These are phyloP conservation scores for Rosalia funebris DNA, from an alignment of 2,888 invertebrate genomes.

Conservation along the genomic window DNA sequence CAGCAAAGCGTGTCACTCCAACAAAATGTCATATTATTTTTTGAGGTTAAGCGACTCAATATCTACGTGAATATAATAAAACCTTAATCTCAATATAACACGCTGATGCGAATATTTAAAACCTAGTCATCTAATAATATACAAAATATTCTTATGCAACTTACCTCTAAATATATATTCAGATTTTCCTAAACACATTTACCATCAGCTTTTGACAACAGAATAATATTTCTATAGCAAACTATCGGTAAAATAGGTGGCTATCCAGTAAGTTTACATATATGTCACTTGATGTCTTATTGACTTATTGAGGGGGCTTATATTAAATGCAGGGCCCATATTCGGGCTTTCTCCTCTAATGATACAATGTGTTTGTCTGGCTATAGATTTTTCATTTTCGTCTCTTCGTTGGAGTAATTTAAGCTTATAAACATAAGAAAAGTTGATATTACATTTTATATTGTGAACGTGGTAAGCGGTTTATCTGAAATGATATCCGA, in stretches of 20 bases:
- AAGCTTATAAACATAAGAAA: too few relatives aligned
- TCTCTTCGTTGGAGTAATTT: too few relatives aligned
- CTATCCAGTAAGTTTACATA: neutral
- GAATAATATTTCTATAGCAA: neutral
- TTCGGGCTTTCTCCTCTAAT: slow-evolving; percentile 3
- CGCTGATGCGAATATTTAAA: neutral
- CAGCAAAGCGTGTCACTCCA: neutral
- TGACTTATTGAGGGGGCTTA: neutral
- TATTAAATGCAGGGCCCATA: slow-evolving; percentile 4
- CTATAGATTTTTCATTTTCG: too few relatives aligned
- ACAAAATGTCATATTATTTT: neutral
- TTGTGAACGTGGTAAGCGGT: too few relatives aligned
- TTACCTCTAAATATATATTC: neutral
- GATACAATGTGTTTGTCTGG: too few relatives aligned
- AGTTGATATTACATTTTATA: too few relatives aligned
- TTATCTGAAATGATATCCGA: too few relatives aligned
- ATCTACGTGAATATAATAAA: slow-evolving; percentile 4
- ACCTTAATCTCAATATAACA: neutral
- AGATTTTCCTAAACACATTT: slow-evolving; percentile 1
- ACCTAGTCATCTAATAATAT: neutral
- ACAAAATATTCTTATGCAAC: slow-evolving; percentile 4
- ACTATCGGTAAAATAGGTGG: neutral
- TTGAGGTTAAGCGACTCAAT: slow-evolving; percentile 1
- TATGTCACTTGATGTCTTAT: neutral
- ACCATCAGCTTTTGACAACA: slow-evolving; percentile 2